These are phyloP conservation scores for Hyposoter didymator DNA, from an alignment of 2,888 invertebrate species.

Conservation along the genomic window DNA sequence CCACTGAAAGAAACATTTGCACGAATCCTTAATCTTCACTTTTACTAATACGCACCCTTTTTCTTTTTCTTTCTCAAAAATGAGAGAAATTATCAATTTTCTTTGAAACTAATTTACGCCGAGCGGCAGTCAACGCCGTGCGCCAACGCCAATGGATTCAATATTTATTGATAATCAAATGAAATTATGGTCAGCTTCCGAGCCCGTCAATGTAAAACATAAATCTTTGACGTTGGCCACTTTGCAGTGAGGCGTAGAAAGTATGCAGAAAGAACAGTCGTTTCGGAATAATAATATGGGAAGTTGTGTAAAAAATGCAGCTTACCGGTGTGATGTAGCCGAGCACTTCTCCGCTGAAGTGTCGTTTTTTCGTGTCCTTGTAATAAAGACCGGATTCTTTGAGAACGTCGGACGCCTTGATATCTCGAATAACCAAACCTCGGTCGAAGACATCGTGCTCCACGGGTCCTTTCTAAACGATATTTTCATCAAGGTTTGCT, in stretches of 20 bases:
- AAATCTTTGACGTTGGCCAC: neutral
- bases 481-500: neutral
- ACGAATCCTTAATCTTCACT: neutral
- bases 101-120: no score
- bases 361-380: conserved; percentile 88
- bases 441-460: conserved; percentile 89
- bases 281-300: neutral
- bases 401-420: conserved; percentile 90
- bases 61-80: no score
- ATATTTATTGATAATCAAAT: no score
- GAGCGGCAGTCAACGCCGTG: no score
- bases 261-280: neutral
- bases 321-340: conserved; percentile 96
- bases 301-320: conserved; percentile 64
- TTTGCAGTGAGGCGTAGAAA: neutral
- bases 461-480: conserved; percentile 85
- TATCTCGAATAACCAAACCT: conserved; percentile 89
- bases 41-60: neutral
- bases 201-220: neutral
- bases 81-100: no score
- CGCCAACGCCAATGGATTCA: no score
- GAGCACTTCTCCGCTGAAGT: conserved; percentile 91
- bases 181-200: neutral
- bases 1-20: conserved; percentile 88
- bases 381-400: conserved; percentile 91